These are phyloP conservation scores for Channallabes apus DNA, from an alignment of 2,797 vertebrate species.

Conservation along the genomic window DNA sequence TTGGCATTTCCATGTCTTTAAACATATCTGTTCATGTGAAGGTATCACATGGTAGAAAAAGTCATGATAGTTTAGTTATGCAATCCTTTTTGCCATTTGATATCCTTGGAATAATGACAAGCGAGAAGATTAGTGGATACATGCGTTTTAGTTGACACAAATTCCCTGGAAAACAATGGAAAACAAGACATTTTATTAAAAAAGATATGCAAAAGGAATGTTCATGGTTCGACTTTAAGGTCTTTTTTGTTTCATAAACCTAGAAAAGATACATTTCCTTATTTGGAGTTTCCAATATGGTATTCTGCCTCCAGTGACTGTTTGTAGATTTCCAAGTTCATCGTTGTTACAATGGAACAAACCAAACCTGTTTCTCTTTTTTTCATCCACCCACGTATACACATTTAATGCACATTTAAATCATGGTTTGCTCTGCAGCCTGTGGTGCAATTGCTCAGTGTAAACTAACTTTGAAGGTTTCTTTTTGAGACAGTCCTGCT, in stretches of 20 bases:
- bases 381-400: neutral
- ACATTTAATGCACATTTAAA: neutral
- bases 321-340: neutral
- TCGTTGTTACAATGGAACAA: neutral
- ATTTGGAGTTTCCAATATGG: no score
- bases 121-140: neutral
- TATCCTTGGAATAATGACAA: neutral
- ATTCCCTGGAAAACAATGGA: neutral
- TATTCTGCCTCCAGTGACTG: neutral
- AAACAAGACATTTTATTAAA: neutral
- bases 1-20: neutral
- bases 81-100: neutral
- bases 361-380: conserved; percentile 25
- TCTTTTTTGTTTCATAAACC: neutral
- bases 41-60: neutral
- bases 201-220: neutral
- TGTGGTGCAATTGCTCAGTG: neutral
- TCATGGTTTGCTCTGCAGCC: neutral
- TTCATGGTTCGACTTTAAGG: neutral
- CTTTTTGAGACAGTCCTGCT: conserved; percentile 12
- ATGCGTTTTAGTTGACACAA: neutral
- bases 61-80: neutral
- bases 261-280: neutral
- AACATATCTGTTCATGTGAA: neutral
- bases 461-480: neutral